These are phyloP conservation scores for Nebria salina DNA, from an alignment of 2,888 invertebrate genomes.

Conservation along the genomic window DNA sequence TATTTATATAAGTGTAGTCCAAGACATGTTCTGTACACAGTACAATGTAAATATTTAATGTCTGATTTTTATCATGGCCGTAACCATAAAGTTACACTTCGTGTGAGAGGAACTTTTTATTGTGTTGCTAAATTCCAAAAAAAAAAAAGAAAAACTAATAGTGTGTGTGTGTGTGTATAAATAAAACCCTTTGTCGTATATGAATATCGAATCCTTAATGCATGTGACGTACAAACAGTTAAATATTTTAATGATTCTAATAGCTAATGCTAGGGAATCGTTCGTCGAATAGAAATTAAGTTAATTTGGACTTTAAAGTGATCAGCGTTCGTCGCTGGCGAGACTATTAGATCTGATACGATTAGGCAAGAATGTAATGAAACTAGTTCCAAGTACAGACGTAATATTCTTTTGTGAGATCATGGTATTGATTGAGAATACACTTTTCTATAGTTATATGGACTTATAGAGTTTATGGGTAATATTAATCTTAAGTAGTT, in stretches of 20 bases:
- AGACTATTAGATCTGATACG: background rate
- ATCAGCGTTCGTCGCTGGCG: background rate
- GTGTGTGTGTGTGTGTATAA: no score
- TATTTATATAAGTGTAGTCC: no score
- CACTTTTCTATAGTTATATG: background rate
- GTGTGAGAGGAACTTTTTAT: no score
- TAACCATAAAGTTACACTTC: no score
- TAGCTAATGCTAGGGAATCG: background rate
- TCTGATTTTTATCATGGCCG: no score
- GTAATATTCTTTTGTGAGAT: background rate
- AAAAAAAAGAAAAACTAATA: no score
- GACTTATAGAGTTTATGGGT: background rate
- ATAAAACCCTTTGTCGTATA: no score
- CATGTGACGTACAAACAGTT: background rate
- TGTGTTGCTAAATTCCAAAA: no score
- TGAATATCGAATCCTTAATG: no score
- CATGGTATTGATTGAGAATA: background rate
- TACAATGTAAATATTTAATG: no score
- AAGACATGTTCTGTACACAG: no score
- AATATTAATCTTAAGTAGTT: background rate
- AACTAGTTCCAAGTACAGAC: background rate
- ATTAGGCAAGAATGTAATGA: background rate
- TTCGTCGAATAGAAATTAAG: background rate
- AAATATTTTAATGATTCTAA: background rate
- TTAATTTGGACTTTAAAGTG: background rate